Evolutionary conservation across 92 coral and sea anemone genomes (phyloP), one percentile per base, ranked within the genome.

Genomic region (Phenganax stokvisi): DNA sequence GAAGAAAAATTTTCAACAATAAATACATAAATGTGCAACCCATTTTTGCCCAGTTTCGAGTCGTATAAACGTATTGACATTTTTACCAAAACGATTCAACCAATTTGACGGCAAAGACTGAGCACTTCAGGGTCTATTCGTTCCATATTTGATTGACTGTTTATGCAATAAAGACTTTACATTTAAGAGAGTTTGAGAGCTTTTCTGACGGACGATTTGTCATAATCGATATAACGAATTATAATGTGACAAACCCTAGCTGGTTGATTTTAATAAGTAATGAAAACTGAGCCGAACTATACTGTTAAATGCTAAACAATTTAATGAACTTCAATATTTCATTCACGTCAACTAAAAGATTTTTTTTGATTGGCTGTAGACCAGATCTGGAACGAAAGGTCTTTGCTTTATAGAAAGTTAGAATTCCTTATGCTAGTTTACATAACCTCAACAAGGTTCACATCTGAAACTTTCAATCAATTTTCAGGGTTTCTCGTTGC

Each of bases 21-120:
- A 17, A 96, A 96, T 11, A 89, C 92, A 65, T 90, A 90, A 52
- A 85, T 86, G 57, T 89, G 90, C 27, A 87, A 77, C 16, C 87
- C 85, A 60, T 83, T 89, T 28, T 92, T 90, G 9, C 85, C 83
- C 51, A 90, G 80, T 76, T 89, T 85, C 13, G 91, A 84, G 84
- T 96, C 85, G 83, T 96, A 91, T 3, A 96, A 85, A 68, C 98
- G 92, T 16, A 94, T 86, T 6, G 98, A 96, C 98, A 94, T 94
- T 75, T 80, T 56, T 20, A 3, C 31, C 8, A 20, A 6, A 29
- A 30, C 6, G 13, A n/a, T 68, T 68, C 11, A 12, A 27, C 73
- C 52, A 20, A 59, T 13, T 59, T 25, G 57, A 16, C 51, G 5
- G 9, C 51, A 16, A 4, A 73, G 12, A 3, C 61, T 3, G n/a